Evolutionary conservation across 2,797 vertebrate genomes (phyloP).

Genomic region (Tolypeutes matacus): DNA sequence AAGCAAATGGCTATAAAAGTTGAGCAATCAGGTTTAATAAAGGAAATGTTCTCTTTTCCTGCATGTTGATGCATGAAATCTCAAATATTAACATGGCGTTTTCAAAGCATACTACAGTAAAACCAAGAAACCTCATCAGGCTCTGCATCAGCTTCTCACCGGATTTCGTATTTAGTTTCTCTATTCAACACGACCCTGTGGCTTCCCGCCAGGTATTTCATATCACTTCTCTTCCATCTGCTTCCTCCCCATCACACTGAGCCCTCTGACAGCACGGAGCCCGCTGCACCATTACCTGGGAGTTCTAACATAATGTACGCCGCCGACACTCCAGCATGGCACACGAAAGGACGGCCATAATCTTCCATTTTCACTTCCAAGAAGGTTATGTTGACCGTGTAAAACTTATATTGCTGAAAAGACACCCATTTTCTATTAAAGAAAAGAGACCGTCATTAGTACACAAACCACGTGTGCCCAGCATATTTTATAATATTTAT

Average conservation of each 20-base stretch:
- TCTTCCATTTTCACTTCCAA: constrained; percentile 87
- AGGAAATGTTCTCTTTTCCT: not conserved
- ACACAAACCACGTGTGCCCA: not conserved
- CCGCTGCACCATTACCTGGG: constrained; percentile 65
- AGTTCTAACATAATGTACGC: constrained; percentile 82
- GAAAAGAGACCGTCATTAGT: not conserved
- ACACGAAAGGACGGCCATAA: constrained; percentile 85
- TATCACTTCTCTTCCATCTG: not conserved
- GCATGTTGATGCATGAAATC: not conserved
- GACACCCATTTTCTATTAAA: constrained; percentile 70
- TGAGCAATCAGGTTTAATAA: not conserved
- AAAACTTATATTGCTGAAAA: constrained; percentile 52
- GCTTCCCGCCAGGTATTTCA: not conserved
- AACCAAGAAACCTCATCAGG: not conserved
- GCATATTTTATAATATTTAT: not conserved
- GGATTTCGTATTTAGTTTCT: not conserved
- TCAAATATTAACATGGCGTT: not conserved
- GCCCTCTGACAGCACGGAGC: accelerated
- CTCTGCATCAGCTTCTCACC: accelerated
- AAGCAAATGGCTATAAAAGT: not conserved
- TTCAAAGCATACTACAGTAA: not conserved
- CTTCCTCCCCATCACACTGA: not conserved
- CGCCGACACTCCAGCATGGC: constrained; percentile 84
- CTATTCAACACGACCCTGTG: not conserved
- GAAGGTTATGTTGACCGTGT: constrained; percentile 86